Percentiles rank a stretch among this genome's conserved stretches.
phyloP scores from a whole-genome alignment of 2,113 vertebrate species.

The Poecile atricapillus region DNA sequence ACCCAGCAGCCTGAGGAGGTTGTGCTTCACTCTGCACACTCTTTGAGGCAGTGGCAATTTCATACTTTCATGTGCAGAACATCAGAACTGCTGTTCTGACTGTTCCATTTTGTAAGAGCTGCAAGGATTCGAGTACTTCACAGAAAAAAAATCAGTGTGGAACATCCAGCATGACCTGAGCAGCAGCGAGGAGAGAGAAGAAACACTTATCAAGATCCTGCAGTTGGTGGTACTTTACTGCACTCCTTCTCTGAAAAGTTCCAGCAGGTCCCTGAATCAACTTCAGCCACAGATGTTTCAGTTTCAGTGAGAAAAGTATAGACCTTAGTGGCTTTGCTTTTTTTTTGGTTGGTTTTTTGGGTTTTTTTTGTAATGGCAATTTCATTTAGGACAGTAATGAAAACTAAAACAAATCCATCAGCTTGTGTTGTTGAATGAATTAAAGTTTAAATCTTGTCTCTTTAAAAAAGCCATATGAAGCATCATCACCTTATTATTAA shows the following conservation, averaged over 20 bases:
- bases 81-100: not conserved
- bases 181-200: not conserved
- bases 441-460: not conserved
- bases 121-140: not conserved
- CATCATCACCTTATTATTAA: not conserved
- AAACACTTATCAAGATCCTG: not conserved
- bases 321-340: not conserved
- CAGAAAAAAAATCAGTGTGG: not conserved
- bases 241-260: not conserved
- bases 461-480: not conserved
- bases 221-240: not conserved
- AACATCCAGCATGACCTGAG: not conserved
- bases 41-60: not conserved
- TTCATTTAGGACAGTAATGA: not conserved
- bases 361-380: not conserved
- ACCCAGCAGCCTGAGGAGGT: not conserved
- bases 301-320: not conserved
- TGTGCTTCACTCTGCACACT: not conserved
- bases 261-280: not conserved
- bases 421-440: not conserved
- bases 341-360: no score
- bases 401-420: not conserved
- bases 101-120: not conserved
- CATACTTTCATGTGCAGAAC: not conserved
- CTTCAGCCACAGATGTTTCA: not conserved